Percentiles rank a stretch among this genome's conserved stretches.
These are phyloP conservation scores for Loripinus fragilis DNA, from an alignment of 2,888 invertebrate species.

Conservation along the genomic window DNA sequence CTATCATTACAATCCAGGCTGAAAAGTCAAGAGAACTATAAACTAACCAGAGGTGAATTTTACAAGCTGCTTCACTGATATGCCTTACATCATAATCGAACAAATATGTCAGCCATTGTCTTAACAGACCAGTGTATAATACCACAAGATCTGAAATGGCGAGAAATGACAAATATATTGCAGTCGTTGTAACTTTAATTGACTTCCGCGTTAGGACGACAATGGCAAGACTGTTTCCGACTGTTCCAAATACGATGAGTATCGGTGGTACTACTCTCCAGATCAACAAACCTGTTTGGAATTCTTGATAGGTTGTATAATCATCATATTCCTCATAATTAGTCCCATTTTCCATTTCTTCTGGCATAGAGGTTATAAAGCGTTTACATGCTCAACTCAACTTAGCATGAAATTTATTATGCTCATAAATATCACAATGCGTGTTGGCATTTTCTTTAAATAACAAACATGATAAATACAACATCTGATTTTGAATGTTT, in stretches of 20 bases:
- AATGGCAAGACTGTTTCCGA: conserved; percentile 73
- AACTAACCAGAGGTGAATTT: conserved; percentile 70
- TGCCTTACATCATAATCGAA: conserved; percentile 64
- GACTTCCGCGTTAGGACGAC: conserved; percentile 64
- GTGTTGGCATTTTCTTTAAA: no score
- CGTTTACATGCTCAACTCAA: no score
- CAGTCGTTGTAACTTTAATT: conserved; percentile 67
- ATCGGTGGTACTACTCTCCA: conserved; percentile 70
- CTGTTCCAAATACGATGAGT: conserved; percentile 71
- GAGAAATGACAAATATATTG: conserved; percentile 70
- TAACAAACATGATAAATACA: no score
- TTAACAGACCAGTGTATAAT: conserved; percentile 72
- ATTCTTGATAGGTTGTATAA: conserved; percentile 36
- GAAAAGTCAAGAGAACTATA: conserved; percentile 73
- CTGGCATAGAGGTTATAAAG: no score
- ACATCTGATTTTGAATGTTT: no score
- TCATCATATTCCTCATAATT: conserved; percentile 22
- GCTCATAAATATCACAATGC: no score
- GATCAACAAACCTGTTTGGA: conserved; percentile 50
- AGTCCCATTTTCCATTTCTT: not conserved
- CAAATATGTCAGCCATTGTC: conserved; percentile 66
- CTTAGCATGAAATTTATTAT: no score
- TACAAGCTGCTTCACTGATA: conserved; percentile 55
- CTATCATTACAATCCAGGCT: conserved; percentile 76
- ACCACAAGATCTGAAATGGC: conserved; percentile 69